A percentile compares a stretch with the other conserved stretches of the same genome.
These are phyloP conservation scores for Aplochiton taeniatus DNA, from an alignment of 2,797 vertebrate genomes.

Conservation along the genomic window DNA sequence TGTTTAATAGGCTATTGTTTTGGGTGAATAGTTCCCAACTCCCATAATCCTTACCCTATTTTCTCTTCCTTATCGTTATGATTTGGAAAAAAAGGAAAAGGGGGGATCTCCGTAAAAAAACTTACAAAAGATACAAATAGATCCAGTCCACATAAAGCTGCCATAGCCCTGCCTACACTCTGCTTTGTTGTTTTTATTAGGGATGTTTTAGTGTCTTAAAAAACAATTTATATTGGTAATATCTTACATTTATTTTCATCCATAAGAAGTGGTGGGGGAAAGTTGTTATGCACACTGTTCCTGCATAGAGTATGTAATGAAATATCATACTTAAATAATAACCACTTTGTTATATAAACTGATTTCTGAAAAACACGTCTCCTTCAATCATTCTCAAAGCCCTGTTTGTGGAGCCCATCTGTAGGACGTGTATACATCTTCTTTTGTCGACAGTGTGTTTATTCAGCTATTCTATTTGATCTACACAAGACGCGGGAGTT, in stretches of 20 bases:
- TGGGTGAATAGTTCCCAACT: constrained; percentile 59
- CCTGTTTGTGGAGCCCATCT: not conserved
- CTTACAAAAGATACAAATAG: too few species aligned
- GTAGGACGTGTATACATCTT: not conserved
- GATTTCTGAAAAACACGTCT: constrained; percentile 56
- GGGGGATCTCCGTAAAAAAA: constrained; percentile 24
- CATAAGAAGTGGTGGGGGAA: constrained; percentile 49
- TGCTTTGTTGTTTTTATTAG: constrained; percentile 48
- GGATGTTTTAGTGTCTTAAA: constrained; percentile 71
- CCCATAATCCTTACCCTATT: constrained; percentile 1
- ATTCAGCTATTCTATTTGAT: not conserved
- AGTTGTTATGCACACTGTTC: constrained; percentile 70
- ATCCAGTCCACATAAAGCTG: constrained; percentile 55
- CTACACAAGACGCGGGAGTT: not conserved
- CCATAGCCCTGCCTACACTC: constrained; percentile 72
- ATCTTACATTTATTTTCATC: constrained; percentile 76
- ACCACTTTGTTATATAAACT: constrained; percentile 79
- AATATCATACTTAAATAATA: constrained; percentile 74
- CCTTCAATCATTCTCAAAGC: constrained; percentile 8
- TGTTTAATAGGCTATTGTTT: constrained; percentile 57
- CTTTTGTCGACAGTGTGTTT: not conserved
- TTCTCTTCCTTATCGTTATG: constrained; percentile 50
- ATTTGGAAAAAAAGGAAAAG: constrained; percentile 56
- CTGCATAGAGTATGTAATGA: constrained; percentile 67
- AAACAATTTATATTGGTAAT: constrained; percentile 81